Conservation (phyloP, 1,140 invertebrate genomes). For the Rhopalosiphum padi region DNA sequence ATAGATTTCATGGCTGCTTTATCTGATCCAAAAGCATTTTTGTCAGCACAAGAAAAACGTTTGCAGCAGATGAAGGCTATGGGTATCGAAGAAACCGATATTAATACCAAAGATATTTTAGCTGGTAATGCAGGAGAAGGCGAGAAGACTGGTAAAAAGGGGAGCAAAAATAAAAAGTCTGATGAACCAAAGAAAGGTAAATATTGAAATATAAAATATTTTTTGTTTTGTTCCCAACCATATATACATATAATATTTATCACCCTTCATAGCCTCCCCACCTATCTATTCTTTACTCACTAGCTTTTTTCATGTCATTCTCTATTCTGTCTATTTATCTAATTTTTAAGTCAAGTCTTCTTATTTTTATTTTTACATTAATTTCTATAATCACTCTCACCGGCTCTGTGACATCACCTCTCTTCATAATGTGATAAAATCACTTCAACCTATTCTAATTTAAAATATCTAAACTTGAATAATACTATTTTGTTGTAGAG, state of each 20-base stretch:
- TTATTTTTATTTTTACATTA: background rate
- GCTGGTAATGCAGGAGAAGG: conserved; percentile 65
- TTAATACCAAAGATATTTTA: conserved; percentile 65
- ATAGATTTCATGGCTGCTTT: conserved; percentile 96
- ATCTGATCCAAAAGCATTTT: conserved; percentile 92
- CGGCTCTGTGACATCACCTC: accelerated
- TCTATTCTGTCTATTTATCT: too few relatives aligned
- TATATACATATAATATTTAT: background rate
- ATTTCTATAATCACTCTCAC: background rate
- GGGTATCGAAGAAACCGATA: conserved; percentile 87
- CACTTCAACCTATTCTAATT: background rate
- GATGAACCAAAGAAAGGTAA: conserved; percentile 76
- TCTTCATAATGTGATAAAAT: background rate
- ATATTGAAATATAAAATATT: background rate
- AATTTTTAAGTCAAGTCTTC: accelerated
- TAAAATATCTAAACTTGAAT: background rate
- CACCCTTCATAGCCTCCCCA: background rate
- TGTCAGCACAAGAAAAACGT: conserved; percentile 86
- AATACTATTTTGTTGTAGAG: conserved; percentile 60
- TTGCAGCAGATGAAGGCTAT: conserved; percentile 92
- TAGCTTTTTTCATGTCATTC: too few relatives aligned
- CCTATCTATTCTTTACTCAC: background rate
- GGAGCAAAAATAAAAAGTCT: conserved; percentile 63
- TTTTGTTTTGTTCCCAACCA: background rate
- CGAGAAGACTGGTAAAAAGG: conserved; percentile 67